These are phyloP conservation scores for Sericinus montela DNA, from an alignment of 2,888 invertebrate species.

Conservation along the genomic window DNA sequence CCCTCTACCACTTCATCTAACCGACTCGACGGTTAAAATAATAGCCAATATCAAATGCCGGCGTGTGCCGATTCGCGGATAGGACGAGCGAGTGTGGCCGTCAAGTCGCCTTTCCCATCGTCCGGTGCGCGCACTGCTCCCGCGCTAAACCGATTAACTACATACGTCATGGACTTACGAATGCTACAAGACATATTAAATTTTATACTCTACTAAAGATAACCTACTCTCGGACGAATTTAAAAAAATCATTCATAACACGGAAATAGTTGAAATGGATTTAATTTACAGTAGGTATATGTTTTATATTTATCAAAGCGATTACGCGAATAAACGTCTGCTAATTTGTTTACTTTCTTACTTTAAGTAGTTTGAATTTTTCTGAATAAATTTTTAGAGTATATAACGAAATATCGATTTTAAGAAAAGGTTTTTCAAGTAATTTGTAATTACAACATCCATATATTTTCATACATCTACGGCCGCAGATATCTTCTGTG, in stretches of 20 bases:
- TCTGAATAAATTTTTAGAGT: background rate
- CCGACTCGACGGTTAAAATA: constrained; percentile 29
- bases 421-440: constrained; percentile 2
- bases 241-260: constrained; percentile 36
- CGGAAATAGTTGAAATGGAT: constrained; percentile 38
- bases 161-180: constrained; percentile 61
- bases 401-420: no score
- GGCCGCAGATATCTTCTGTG: background rate
- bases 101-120: constrained; percentile 27
- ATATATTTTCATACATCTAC: constrained; percentile 5
- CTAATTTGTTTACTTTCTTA: constrained; percentile 7
- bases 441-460: background rate
- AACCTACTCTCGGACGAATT: constrained; percentile 27
- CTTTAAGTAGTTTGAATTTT: background rate
- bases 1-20: constrained; percentile 4
- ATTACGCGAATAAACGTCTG: constrained; percentile 4
- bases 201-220: constrained; percentile 44
- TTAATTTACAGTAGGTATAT: constrained; percentile 18
- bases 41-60: constrained; percentile 22
- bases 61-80: constrained; percentile 53
- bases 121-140: constrained; percentile 34
- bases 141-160: constrained; percentile 59
- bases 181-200: constrained; percentile 41
- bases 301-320: background rate
- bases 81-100: constrained; percentile 40